Base-by-base conservation (phyloP, 2,888 invertebrate species). In the Lissonota sp. region DNA sequence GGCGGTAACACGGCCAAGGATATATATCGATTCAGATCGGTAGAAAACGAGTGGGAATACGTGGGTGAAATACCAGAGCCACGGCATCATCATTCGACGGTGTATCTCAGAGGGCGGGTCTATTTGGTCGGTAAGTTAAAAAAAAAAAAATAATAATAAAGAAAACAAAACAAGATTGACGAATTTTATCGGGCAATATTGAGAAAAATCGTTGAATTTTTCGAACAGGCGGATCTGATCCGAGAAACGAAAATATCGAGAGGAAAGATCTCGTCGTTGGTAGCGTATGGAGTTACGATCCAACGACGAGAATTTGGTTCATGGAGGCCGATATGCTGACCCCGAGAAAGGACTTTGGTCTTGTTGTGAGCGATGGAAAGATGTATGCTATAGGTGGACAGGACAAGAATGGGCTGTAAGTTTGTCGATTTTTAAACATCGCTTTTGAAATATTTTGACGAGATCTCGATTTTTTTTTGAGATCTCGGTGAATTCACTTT, bases 311-410 rank as follows among this genome's bases (percentile, higher is more conserved):
- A 16, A 93, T 94, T 62, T 96, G 96, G 96, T 94, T 93, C 88
- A 94, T 94, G 80, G 95, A 96, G 88, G 93, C 94, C 0, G 94
- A 93, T 10, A 93, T 96, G 85, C 93, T 94, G 14, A 93, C 94
- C 37, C 93, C 95, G 0, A 93, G 96, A 84, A 95, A 95, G 90
- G 95, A 96, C 92, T 96, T 96, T 86, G 96, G 95, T 0, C 93
- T 96, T 5, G 94, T 95, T n/a, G 95, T 94, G 1, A 94, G 94
- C 84, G 94, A 94, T 37, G 94, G 95, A 90, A 94, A 94, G n/a
- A 92, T 96, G 85, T 96, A 94, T 86, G 95, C 95, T 4, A 95
- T 96, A 80, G 96, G 96, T 0, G 96, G 96, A 6, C 95, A 95
- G 91, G 95, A 95, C 89, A 94, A 93, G 80, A 94, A 94, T 87